These are phyloP conservation scores for Teinopalpus imperialis DNA, from an alignment of 2,888 invertebrate genomes.

Conservation along the genomic window DNA sequence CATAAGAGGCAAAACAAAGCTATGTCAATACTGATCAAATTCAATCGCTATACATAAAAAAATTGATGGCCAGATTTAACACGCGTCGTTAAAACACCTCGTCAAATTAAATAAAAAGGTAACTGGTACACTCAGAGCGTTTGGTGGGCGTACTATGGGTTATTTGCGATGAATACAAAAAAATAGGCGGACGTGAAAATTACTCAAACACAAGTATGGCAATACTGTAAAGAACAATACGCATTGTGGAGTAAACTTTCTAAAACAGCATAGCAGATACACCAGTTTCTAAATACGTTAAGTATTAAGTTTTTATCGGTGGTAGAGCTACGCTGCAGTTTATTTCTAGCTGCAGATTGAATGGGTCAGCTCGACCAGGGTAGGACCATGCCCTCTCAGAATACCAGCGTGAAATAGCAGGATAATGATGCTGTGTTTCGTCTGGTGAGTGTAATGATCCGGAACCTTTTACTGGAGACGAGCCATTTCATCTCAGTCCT, in stretches of 20 bases:
- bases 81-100: conserved; percentile 12
- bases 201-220: not conserved
- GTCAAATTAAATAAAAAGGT: conserved; percentile 15
- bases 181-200: conserved; percentile 10
- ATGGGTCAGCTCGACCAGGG: too few species aligned
- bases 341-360: too few species aligned
- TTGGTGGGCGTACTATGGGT: not conserved
- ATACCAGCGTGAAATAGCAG: too few species aligned
- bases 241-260: not conserved
- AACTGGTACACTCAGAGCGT: conserved; percentile 13
- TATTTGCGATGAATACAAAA: conserved; percentile 4
- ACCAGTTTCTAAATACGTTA: too few species aligned
- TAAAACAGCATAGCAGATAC: conserved; percentile 1
- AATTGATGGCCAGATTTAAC: conserved; percentile 3
- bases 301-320: too few species aligned
- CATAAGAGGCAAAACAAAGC: too few species aligned
- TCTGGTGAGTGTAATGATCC: too few species aligned
- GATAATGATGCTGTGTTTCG: too few species aligned
- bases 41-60: conserved; percentile 9
- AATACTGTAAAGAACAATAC: conserved; percentile 4
- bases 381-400: too few species aligned
- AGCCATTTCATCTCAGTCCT: too few species aligned
- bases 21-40: conserved; percentile 11
- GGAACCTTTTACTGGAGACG: too few species aligned
- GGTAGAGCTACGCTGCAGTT: too few species aligned